Evolutionary conservation across 2,888 invertebrate genomes (phyloP), one percentile per base, ranked within the genome.

Genomic region (Chaitophorus viminalis): DNA sequence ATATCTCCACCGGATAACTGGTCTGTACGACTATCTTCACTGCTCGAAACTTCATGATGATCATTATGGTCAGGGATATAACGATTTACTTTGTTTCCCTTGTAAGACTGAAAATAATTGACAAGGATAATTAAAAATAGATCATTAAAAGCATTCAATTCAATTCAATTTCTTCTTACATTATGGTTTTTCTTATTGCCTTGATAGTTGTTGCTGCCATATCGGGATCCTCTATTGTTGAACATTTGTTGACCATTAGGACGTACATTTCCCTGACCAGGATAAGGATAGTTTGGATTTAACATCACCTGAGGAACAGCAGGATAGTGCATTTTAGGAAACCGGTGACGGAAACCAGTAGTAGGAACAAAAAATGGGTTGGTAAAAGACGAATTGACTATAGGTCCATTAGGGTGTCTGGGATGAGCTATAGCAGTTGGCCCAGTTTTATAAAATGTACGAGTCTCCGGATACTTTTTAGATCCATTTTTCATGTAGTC

Each of bases 291-390:
- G 65, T 81, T 87, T 65, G 87, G 79, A 81, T 65, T 87, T 87
- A 87, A 46, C 87, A 87, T 87, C 87, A 87, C 87, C 87, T 87
- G 87, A 87, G 87, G 87, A 87, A 87, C 87, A 87, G 87, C 77
- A 81, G 87, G 81, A 87, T 87, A 87, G 81, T 87, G 87, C 79
- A 87, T 74, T 87, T 87, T 87, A 87, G 87, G 87, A 87, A 87
- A 87, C 46, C 87, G 87, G 54, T 87, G 87, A 81, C 87, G 87
- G 65, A 60, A 87, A 74, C 60, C 74, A 75, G 39, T 65, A 81
- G 81, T 87, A 87, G 87, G 87, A 87, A 87, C 87, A 87, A 79
- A 87, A 81, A 87, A 74, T 39, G 79, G 74, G 74, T 17, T 87
- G 65, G 87, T 79, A 87, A 79, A 87, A 79, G 87, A 87, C 31